phyloP scores from a whole-genome alignment of 2,888 invertebrate species.

The Drosophila tripunctata region DNA sequence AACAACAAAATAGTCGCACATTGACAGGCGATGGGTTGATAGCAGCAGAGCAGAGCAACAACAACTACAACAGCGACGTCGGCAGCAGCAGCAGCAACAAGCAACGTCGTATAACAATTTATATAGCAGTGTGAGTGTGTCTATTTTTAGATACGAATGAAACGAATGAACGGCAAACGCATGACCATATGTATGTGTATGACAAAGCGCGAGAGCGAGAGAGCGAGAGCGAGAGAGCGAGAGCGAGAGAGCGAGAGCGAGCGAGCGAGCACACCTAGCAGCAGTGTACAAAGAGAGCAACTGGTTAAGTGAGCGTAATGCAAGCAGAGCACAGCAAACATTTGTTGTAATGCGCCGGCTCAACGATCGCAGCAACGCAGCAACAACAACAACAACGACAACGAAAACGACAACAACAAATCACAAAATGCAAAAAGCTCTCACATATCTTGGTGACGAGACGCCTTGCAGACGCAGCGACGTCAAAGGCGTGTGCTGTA shows the following conservation, averaged over 20 bases:
- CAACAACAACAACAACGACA: constrained; percentile 37
- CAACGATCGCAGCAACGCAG: constrained; percentile 63
- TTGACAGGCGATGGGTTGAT: constrained; percentile 77
- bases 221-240: constrained; percentile 31
- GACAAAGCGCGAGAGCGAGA: constrained; percentile 18
- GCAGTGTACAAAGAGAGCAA: neutral
- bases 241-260: constrained; percentile 26
- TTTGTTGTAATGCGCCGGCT: constrained; percentile 68
- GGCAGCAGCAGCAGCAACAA: constrained; percentile 1
- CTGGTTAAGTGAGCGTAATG: constrained; percentile 9
- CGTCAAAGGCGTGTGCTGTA: constrained; percentile 58
- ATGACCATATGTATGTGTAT: constrained; percentile 52
- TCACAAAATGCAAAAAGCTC: constrained; percentile 49
- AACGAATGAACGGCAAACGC: constrained; percentile 62
- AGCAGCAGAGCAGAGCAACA: constrained; percentile 41
- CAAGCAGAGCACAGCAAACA: constrained; percentile 16
- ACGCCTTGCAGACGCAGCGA: constrained; percentile 64
- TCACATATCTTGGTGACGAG: constrained; percentile 46
- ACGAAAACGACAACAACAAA: constrained; percentile 57
- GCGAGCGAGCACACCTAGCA: no score
- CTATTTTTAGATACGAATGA: constrained; percentile 78
- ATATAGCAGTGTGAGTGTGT: constrained; percentile 80
- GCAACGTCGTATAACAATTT: constrained; percentile 71
- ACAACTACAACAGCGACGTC: constrained; percentile 32
- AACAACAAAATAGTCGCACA: constrained; percentile 60